phyloP scores from a whole-genome alignment of 2,888 invertebrate genomes.

The Anodontia alba region DNA sequence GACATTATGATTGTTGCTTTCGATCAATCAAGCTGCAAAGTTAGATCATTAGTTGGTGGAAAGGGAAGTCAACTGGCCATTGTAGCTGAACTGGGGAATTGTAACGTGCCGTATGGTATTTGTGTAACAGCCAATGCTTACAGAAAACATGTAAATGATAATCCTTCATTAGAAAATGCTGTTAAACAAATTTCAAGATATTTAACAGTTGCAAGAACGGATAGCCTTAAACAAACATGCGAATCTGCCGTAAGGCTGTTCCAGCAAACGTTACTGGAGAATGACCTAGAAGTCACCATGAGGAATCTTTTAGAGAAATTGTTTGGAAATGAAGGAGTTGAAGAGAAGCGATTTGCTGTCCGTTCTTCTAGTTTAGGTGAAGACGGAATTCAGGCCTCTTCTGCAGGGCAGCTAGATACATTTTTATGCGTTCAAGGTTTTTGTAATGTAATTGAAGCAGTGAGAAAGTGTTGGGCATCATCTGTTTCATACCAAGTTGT shows the following conservation, averaged over 20 bases:
- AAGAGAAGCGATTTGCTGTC: background rate
- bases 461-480: conserved; percentile 22
- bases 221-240: background rate
- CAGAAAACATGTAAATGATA: background rate
- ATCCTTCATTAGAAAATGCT: background rate
- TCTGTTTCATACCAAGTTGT: conserved; percentile 13
- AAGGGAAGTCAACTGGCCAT: conserved; percentile 1
- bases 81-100: background rate
- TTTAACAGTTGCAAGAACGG: background rate
- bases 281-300: background rate
- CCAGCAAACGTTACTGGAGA: background rate
- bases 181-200: background rate
- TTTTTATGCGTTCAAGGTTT: background rate
- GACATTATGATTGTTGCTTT: background rate
- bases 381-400: conserved; percentile 10
- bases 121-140: background rate
- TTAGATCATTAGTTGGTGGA: background rate
- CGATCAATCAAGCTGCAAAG: background rate
- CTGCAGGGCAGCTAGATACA: conserved; percentile 17
- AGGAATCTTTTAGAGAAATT: background rate
- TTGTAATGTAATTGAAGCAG: background rate
- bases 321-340: background rate
- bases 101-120: background rate
- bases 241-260: background rate
- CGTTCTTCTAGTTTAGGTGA: conserved; percentile 24